Base-by-base conservation (phyloP, 2,797 vertebrate species). In the Menidia menidia region DNA sequence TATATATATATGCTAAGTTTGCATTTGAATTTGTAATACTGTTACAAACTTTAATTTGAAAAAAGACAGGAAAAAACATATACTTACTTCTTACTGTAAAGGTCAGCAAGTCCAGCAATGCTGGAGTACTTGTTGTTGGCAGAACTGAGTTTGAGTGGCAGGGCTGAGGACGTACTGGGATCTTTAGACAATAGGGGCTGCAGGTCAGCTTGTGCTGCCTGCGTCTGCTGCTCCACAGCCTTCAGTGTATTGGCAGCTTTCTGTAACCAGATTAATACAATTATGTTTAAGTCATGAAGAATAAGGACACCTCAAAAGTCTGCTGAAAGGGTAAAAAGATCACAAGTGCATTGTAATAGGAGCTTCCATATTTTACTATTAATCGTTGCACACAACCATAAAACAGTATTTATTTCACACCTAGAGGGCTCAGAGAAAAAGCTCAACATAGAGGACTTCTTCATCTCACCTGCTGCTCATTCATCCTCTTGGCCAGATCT, bases 61-160 rank as follows among this genome's bases (percentile, higher is more conserved):
- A 48, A 48, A 32, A 31, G 31, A 42, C 35, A 52, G 41, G 50
- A 52, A 5, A 50, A 64, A 57, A 68, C 5, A 25, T 25, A 8
- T 13, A 88, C 95, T 88, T 93, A 98, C 98, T 98, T 98, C 82
- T 96, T 95, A 0, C 78, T 85, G 50, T 95, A 98, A 63, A 98
- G 96, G 69, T 89, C 90, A 75, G 94, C 92, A n/a, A 98, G 95
- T 19, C 81, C 89, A 7, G 86, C 89, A 11, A 96, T 86, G 3
- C 94, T 91, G 0, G 87, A 92, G 47, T 94, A 94, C 79, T 97
- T 98, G 92, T 94, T 96, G 87, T 94, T 96, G 85, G 96, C 84
- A 3, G 87, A 88, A 7, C 80, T 95, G 68, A 98, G 85, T 2
- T 92, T 91, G 72, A 95, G 92, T 0, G 96, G 96, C 53, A 99